Evolutionary conservation across 2,888 invertebrate genomes (phyloP).

Genomic region (Diarsia brunnea): DNA sequence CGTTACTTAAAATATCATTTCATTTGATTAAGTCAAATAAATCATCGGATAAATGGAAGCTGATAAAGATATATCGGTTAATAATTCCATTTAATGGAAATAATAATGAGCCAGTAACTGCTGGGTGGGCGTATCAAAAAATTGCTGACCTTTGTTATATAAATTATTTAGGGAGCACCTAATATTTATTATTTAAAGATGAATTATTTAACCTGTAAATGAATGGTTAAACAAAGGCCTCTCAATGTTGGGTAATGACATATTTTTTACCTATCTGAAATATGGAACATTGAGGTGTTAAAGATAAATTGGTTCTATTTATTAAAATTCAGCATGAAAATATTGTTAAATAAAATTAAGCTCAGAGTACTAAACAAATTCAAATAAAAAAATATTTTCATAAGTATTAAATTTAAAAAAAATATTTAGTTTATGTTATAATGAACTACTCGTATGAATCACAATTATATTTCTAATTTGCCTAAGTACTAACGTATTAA

Average conservation of each 20-base stretch:
- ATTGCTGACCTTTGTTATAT: constrained; percentile 12
- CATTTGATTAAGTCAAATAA: constrained; percentile 57
- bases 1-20: constrained; percentile 44
- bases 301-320: no score
- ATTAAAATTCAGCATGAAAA: no score
- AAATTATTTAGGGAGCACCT: constrained; percentile 20
- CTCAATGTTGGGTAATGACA: background rate
- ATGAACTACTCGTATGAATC: no score
- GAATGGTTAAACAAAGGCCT: background rate
- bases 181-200: constrained; percentile 10
- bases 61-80: constrained; percentile 62
- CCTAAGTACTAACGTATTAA: no score
- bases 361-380: no score
- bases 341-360: no score
- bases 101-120: constrained; percentile 41
- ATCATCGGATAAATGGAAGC: constrained; percentile 56
- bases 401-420: no score
- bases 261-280: background rate
- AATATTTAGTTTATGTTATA: no score
- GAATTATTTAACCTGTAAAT: background rate
- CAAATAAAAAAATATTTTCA: no score
- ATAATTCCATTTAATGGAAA: constrained; percentile 56
- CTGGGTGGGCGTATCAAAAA: constrained; percentile 34
- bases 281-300: no score
- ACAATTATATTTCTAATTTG: no score